Conservation (phyloP, 2,888 invertebrate genomes). For the Linnaemya tessellans region DNA sequence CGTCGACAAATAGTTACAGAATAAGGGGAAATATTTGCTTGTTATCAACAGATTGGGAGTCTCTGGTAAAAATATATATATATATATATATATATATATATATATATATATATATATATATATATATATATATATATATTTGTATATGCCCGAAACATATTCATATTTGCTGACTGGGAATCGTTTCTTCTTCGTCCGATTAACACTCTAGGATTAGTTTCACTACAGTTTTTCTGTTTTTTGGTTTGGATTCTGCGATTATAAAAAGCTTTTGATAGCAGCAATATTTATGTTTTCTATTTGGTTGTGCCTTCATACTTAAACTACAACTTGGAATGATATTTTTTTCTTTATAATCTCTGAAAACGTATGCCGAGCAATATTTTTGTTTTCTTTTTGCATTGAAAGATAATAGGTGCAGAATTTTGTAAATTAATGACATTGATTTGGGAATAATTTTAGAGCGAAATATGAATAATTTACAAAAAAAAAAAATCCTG, state of each 20-base stretch:
- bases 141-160: not conserved
- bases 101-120: no score
- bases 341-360: conserved; percentile 17
- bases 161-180: conserved; percentile 8
- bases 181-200: conserved; percentile 47
- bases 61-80: not conserved
- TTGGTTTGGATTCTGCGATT: not conserved
- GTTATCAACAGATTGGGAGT: not conserved
- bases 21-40: no score
- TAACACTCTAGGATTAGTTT: conserved; percentile 54
- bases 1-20: no score
- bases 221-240: not conserved
- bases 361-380: conserved; percentile 10
- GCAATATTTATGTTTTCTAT: conserved; percentile 57
- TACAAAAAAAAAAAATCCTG: no score
- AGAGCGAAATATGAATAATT: not conserved
- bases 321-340: not conserved
- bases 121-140: conserved; percentile 8
- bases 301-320: conserved; percentile 19
- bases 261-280: conserved; percentile 45
- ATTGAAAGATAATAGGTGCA: conserved; percentile 32
- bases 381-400: not conserved
- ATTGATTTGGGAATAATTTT: conserved; percentile 5
- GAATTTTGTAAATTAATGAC: conserved; percentile 17
- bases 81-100: conserved; percentile 13